These are phyloP conservation scores for Chitala chitala DNA, from an alignment of 2,113 vertebrate species.

Conservation along the genomic window DNA sequence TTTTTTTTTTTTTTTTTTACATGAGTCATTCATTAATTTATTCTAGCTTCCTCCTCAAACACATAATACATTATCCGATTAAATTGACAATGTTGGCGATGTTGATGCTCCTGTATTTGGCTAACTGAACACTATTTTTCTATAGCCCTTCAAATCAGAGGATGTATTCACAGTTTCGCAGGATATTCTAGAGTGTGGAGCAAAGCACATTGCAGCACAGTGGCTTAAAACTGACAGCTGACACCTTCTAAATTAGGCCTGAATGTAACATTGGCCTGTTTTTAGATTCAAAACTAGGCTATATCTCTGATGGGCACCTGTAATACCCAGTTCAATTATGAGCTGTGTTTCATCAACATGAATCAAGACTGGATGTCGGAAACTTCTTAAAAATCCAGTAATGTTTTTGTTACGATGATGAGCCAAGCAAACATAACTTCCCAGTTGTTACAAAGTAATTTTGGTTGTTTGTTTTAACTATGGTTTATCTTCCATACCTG, in stretches of 20 bases:
- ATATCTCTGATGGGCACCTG: conserved; percentile 29
- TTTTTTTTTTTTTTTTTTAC: not conserved
- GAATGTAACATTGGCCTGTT: conserved; percentile 26
- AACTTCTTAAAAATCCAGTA: conserved; percentile 3
- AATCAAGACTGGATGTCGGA: not conserved
- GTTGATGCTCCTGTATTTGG: no score
- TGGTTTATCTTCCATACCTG: no score
- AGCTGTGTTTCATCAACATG: conserved; percentile 24
- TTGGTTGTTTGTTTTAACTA: no score
- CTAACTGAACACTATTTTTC: no score
- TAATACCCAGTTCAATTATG: conserved; percentile 34
- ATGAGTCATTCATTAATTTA: not conserved
- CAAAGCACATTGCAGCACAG: not conserved
- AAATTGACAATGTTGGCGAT: not conserved
- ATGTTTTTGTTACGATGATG: not conserved
- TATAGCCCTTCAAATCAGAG: not conserved
- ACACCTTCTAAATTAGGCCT: conserved; percentile 37
- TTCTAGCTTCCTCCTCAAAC: not conserved
- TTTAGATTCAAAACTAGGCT: conserved; percentile 39
- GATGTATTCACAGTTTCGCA: not conserved
- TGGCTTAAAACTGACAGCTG: conserved; percentile 23
- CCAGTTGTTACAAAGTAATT: no score
- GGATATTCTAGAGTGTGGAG: not conserved
- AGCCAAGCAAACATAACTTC: not conserved
- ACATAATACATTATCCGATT: not conserved